These are phyloP conservation scores for Apotomis betuletana DNA, from an alignment of 2,888 invertebrate species.

Conservation along the genomic window DNA sequence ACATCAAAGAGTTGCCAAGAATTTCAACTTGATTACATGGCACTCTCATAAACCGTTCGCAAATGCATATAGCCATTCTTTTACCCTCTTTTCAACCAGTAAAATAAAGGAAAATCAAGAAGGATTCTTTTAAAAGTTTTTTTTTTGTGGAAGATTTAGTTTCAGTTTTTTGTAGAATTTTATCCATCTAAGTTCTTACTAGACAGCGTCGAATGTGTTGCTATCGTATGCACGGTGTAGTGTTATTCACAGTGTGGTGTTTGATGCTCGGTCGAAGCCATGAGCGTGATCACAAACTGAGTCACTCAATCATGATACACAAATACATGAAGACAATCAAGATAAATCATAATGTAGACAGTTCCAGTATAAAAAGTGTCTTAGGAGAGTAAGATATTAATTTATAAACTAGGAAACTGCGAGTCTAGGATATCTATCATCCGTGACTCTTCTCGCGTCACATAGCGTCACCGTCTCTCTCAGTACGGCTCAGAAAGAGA, in stretches of 20 bases:
- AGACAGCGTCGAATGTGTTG: constrained; percentile 14
- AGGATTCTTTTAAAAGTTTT: too few relatives aligned
- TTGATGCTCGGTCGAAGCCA: constrained; percentile 5
- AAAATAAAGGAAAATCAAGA: too few relatives aligned
- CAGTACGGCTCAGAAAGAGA: not conserved
- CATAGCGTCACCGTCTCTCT: too few relatives aligned
- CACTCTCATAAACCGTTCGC: too few relatives aligned
- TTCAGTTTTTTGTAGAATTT: not conserved
- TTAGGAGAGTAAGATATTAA: not conserved
- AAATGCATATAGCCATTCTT: too few relatives aligned
- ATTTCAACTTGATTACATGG: too few relatives aligned
- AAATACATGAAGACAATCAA: not conserved
- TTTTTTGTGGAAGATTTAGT: not conserved
- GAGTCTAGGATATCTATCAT: too few relatives aligned
- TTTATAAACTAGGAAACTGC: too few relatives aligned
- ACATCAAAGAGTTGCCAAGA: too few relatives aligned
- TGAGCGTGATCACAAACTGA: constrained; percentile 21
- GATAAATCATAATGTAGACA: not conserved
- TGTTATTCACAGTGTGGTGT: constrained; percentile 36
- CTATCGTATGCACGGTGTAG: constrained; percentile 1
- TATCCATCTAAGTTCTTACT: constrained; percentile 5
- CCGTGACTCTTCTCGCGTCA: too few relatives aligned
- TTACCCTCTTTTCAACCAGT: too few relatives aligned
- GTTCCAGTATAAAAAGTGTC: not conserved
- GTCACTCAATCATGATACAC: constrained; percentile 29